These are phyloP conservation scores for Luehdorfia chinensis DNA, from an alignment of 1,140 invertebrate species.

Conservation along the genomic window DNA sequence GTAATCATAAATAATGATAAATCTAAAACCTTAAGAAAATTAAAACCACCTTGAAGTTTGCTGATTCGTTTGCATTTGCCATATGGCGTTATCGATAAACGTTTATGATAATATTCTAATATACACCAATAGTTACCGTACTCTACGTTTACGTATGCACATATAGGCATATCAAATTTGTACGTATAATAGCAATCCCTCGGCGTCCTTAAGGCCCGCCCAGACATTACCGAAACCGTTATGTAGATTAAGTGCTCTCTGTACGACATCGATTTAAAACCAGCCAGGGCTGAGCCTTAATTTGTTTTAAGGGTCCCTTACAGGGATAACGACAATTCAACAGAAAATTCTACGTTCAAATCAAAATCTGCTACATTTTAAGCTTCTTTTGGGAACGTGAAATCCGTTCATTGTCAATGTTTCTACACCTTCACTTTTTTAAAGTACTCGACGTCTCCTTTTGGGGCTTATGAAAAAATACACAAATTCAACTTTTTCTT, in stretches of 20 bases:
- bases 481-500: too few relatives aligned
- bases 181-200: conserved; percentile 12
- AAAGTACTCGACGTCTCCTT: too few relatives aligned
- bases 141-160: conserved; percentile 8
- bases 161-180: conserved; percentile 10
- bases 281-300: conserved; percentile 20
- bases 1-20: too few relatives aligned
- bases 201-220: conserved; percentile 9
- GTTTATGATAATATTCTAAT: conserved; percentile 12
- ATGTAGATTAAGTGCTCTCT: conserved; percentile 43
- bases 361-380: conserved; percentile 7
- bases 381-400: too few relatives aligned
- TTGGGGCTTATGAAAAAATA: too few relatives aligned
- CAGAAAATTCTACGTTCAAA: conserved; percentile 7
- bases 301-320: conserved; percentile 23
- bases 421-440: too few relatives aligned
- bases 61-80: background rate
- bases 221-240: conserved; percentile 33
- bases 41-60: background rate
- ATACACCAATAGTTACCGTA: conserved; percentile 8
- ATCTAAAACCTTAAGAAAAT: too few relatives aligned
- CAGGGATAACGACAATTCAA: conserved; percentile 7
- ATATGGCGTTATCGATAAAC: background rate
- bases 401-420: conserved; percentile 2
- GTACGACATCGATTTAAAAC: conserved; percentile 36